Conservation (phyloP, 2,888 invertebrate genomes). For the Leucozona laternaria region DNA sequence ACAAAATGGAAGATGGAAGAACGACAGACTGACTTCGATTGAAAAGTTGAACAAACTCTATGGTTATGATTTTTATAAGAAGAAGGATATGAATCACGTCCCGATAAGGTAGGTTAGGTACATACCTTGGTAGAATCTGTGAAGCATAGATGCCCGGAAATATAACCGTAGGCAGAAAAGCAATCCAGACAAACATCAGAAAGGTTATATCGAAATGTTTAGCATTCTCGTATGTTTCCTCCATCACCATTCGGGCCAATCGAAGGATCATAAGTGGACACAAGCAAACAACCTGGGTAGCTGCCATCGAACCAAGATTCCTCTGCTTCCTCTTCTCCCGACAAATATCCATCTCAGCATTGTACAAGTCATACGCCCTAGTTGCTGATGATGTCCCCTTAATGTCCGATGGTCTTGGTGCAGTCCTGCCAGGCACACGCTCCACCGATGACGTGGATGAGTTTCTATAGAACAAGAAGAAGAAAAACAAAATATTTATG, state of each 20-base stretch:
- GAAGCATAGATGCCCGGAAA: conserved; percentile 87
- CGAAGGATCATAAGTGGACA: conserved; percentile 88
- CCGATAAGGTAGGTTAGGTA: conserved; percentile 17
- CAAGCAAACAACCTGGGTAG: conserved; percentile 87
- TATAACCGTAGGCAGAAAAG: conserved; percentile 87
- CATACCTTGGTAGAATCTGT: conserved; percentile 87
- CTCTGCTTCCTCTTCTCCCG: conserved; percentile 88
- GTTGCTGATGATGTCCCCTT: conserved; percentile 73
- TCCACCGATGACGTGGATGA: conserved; percentile 81
- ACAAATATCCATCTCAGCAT: conserved; percentile 85
- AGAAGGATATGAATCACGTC: neutral
- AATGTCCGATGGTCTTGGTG: conserved; percentile 71
- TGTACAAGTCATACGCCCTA: conserved; percentile 84
- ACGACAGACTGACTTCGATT: neutral
- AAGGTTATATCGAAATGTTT: conserved; percentile 88
- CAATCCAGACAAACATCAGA: conserved; percentile 88
- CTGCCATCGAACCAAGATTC: conserved; percentile 88
- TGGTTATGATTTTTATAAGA: neutral
- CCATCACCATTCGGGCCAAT: conserved; percentile 87
- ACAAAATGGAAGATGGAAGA: neutral
- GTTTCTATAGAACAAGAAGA: conserved; percentile 77
- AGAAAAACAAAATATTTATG: neutral
- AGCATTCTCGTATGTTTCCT: conserved; percentile 88
- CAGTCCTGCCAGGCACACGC: conserved; percentile 79
- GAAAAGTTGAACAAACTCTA: neutral